Evolutionary conservation across 2,113 vertebrate species (phyloP).

Genomic region (Cryptomyrus ogoouensis): DNA sequence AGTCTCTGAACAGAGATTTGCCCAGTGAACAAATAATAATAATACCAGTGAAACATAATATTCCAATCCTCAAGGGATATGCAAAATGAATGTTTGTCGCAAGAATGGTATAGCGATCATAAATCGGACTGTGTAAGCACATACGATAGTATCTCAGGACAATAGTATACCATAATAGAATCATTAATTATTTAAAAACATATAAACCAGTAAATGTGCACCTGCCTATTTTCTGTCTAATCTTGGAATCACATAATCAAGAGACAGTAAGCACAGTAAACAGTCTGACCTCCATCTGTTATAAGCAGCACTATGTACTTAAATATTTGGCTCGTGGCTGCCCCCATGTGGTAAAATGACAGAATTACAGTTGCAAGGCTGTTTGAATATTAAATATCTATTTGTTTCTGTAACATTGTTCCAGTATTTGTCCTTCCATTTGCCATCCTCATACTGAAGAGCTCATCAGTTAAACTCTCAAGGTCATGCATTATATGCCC

Average conservation of each 20-base stretch:
- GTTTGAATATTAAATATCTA: background rate
- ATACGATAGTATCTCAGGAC: background rate
- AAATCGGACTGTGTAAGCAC: background rate
- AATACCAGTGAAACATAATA: background rate
- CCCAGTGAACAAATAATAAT: background rate
- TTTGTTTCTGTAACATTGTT: background rate
- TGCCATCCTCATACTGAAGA: background rate
- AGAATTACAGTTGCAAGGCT: background rate
- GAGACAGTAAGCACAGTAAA: background rate
- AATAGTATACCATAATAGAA: background rate
- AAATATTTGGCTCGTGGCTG: constrained; percentile 29
- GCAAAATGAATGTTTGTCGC: background rate
- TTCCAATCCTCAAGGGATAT: background rate
- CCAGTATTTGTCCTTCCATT: background rate
- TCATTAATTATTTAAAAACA: background rate
- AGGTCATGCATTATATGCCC: background rate
- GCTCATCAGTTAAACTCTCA: background rate
- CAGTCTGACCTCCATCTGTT: background rate
- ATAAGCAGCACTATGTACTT: constrained; percentile 29
- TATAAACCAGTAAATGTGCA: background rate
- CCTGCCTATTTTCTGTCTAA: background rate
- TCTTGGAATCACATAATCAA: background rate
- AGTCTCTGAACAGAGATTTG: background rate
- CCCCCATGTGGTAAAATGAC: constrained; percentile 39
- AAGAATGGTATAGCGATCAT: background rate